Conservation (phyloP, 1,140 invertebrate genomes). For the Archegozetes longisetosus region DNA sequence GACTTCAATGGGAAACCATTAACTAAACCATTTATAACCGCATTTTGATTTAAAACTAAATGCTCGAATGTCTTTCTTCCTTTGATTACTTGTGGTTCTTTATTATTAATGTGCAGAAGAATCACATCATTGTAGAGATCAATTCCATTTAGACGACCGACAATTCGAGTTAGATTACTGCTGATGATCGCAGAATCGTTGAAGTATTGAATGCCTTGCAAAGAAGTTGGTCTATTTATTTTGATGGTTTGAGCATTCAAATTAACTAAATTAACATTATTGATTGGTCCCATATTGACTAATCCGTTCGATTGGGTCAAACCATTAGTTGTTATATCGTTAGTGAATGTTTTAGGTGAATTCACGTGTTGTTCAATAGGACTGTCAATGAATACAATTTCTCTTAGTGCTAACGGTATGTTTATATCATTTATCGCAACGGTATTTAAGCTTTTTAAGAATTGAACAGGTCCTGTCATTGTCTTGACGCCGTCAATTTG, state of each 20-base stretch:
- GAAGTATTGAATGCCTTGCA: background rate
- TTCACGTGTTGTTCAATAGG: background rate
- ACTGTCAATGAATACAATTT: background rate
- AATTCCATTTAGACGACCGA: background rate
- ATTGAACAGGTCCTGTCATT: background rate
- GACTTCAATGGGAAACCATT: background rate
- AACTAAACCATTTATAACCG: background rate
- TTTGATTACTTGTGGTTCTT: background rate
- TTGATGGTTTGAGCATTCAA: background rate
- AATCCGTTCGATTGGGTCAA: background rate
- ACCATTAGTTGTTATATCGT: background rate
- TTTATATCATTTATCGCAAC: background rate
- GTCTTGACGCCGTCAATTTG: background rate
- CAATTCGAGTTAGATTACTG: background rate
- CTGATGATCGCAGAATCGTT: background rate
- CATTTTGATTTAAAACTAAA: background rate
- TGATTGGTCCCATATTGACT: background rate
- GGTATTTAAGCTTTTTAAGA: background rate
- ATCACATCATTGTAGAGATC: background rate
- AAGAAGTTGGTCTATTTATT: background rate
- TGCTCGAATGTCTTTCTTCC: background rate
- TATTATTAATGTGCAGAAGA: background rate
- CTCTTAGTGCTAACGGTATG: background rate
- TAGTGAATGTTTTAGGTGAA: background rate
- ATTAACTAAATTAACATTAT: background rate